Evolutionary conservation across 2,113 vertebrate species (phyloP), one percentile per base, ranked within the genome.

Genomic region (Notothenia rossii): DNA sequence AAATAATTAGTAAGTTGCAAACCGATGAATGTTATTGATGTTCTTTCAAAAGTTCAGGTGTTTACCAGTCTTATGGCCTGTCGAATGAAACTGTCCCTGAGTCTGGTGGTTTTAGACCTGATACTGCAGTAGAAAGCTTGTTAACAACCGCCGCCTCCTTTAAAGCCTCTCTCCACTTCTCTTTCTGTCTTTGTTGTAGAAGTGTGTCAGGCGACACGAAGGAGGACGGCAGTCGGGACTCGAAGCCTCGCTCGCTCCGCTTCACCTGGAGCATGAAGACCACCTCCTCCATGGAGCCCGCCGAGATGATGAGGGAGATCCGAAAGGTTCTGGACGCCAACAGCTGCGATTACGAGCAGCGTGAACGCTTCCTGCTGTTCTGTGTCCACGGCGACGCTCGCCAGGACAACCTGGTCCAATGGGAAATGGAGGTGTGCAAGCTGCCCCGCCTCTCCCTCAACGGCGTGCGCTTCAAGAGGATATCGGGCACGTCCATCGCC

Each of bases 261-360:
- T 99, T 99, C 92, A 99, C 98, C 0, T 99, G 98, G 98, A 99
- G 97, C 79, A 99, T 99, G 98, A 99, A 99, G 95, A 99, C 98
- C 92, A 99, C 98, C 0, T 98, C 97, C 43, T 98, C 98, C 50
- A 98, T 99, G 98, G 98, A 99, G 94, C 98, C 98, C 0, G 96
- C 95, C 0, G 98, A 99, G 89, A 99, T 99, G 98, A 98, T 99
- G 98, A 93, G 96, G 74, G 98, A 99, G 89, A 99, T 99, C 92
- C 95, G 97, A 6, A 99, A 99, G 88, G 98, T 98, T 50, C 91
- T 99, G 88, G 98, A 99, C 15, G 97, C 96, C 77, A 99, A 99
- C 91, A 98, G 96, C 94, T 99, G 98, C 88, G 98, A 99, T 80
- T 99, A 99, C 0, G 98, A 99, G 92, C 98, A 99, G 71, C 98